A percentile compares a stretch with the other conserved stretches of the same genome.
Evolutionary conservation across 2,113 vertebrate genomes (phyloP).

Genomic region (Thinocorus orbignyianus): DNA sequence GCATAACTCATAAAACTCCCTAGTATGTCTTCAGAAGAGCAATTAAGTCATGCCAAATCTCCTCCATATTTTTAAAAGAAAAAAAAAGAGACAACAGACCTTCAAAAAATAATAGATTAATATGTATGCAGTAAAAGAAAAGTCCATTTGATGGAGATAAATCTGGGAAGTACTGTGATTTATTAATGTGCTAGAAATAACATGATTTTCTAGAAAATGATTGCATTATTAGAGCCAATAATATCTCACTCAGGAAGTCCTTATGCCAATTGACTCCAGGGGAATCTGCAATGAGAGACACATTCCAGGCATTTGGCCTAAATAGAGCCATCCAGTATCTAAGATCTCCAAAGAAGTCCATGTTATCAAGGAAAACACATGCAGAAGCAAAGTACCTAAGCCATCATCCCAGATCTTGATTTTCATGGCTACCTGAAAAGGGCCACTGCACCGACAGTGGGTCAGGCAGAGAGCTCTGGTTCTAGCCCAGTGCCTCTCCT

Average conservation of each 20-base stretch:
- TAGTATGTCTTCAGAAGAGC: not conserved
- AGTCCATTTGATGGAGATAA: not conserved
- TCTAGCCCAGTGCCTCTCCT: not conserved
- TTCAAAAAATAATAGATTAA: not conserved
- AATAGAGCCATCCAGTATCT: accelerated
- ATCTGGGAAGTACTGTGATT: not conserved
- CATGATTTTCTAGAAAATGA: not conserved
- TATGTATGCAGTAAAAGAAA: not conserved
- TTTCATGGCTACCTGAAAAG: not conserved
- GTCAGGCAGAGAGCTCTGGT: not conserved
- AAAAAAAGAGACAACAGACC: not conserved
- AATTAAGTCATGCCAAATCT: not conserved
- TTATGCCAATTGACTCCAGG: not conserved
- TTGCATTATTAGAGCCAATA: not conserved
- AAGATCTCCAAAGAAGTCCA: not conserved
- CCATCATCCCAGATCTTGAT: not conserved
- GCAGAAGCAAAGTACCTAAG: not conserved
- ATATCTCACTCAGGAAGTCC: not conserved
- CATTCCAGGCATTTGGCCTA: not conserved
- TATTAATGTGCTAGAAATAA: not conserved
- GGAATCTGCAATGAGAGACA: not conserved
- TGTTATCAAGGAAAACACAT: not conserved
- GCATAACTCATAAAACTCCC: not conserved
- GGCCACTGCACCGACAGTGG: not conserved
- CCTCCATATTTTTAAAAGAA: not conserved